Conservation (phyloP, 2,797 vertebrate genomes). For the Hydrolagus colliei region DNA sequence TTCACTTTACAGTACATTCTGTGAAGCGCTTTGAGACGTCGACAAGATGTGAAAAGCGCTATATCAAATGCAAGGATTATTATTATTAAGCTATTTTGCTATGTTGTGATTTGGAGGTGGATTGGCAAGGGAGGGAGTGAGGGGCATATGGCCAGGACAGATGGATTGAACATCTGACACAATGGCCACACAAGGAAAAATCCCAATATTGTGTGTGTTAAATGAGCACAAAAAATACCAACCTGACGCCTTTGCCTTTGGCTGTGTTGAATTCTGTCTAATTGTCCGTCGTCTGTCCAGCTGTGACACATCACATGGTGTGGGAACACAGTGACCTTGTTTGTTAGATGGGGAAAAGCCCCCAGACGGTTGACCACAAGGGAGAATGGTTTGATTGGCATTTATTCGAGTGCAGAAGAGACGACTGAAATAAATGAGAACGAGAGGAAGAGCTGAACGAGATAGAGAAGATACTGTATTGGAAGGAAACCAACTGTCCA, state of each 20-base stretch:
- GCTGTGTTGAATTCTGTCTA: background rate
- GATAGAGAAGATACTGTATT: background rate
- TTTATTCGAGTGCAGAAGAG: background rate
- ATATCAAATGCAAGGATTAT: too few species aligned
- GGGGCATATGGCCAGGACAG: background rate
- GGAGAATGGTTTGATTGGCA: background rate
- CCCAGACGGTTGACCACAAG: background rate
- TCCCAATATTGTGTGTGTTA: constrained; percentile 3
- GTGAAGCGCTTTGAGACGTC: too few species aligned
- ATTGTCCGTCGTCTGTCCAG: constrained; percentile 8
- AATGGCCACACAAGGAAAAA: background rate
- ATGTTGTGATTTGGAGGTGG: background rate
- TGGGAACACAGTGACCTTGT: background rate
- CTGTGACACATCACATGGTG: constrained; percentile 5
- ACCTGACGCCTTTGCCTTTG: background rate
- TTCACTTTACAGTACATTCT: too few species aligned
- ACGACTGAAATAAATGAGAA: too few species aligned
- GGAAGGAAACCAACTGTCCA: background rate
- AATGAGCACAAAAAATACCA: background rate
- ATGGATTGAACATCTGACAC: background rate
- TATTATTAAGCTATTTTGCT: too few species aligned
- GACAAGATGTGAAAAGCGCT: too few species aligned
- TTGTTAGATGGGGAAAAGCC: background rate
- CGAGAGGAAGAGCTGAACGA: background rate
- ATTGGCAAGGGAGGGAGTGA: background rate